Evolutionary conservation across 2,113 vertebrate genomes (phyloP).

Genomic region (Balaenoptera acutorostrata): DNA sequence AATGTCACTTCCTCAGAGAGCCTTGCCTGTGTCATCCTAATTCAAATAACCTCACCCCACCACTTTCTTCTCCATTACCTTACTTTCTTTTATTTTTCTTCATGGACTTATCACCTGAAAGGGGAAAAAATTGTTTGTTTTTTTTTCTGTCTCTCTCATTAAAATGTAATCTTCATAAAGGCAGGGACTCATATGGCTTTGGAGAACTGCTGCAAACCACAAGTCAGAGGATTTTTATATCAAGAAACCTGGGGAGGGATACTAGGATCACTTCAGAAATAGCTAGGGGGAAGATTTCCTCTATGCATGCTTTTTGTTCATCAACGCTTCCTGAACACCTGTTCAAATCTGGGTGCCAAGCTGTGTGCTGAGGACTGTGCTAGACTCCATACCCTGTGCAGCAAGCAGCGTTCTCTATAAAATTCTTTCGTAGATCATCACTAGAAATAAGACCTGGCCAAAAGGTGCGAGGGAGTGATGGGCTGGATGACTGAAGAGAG

Average conservation of each 20-base stretch:
- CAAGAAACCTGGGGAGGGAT: neutral
- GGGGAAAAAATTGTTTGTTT: neutral
- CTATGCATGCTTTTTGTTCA: neutral
- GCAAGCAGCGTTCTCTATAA: neutral
- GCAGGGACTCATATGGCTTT: no score
- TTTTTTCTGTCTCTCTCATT: neutral
- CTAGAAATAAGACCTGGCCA: neutral
- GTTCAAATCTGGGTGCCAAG: neutral
- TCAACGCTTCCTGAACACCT: conserved; percentile 19
- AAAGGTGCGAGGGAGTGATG: neutral
- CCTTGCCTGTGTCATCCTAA: neutral
- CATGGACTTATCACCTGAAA: neutral
- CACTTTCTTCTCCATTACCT: neutral
- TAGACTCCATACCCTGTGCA: neutral
- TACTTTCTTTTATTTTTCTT: neutral
- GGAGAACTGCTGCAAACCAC: neutral
- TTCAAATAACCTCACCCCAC: neutral
- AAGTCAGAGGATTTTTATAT: neutral
- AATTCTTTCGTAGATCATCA: neutral
- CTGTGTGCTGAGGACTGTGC: neutral
- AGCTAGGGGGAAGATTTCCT: neutral
- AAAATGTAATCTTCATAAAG: neutral
- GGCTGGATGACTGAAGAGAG: neutral
- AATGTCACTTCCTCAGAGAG: neutral
- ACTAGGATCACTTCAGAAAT: neutral